phyloP scores from a whole-genome alignment of 2,888 invertebrate species.

The Chloroclystis v-ata region DNA sequence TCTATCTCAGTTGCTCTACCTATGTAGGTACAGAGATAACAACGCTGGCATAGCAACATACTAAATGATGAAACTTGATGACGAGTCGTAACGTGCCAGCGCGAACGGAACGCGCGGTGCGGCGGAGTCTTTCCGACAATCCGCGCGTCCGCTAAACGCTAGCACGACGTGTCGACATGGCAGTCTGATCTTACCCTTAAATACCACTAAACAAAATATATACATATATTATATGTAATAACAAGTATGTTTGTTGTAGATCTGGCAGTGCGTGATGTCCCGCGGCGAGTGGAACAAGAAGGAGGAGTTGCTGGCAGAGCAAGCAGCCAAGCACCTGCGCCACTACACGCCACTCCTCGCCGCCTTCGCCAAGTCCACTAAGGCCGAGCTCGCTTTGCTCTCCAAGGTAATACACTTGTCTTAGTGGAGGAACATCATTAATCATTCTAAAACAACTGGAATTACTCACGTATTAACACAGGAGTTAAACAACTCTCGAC shows the following conservation, averaged over 20 bases:
- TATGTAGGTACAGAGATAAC: too few species aligned
- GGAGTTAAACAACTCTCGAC: too few species aligned
- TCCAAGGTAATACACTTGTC: conserved; percentile 75
- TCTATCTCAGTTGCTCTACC: too few species aligned
- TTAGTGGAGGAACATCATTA: too few species aligned
- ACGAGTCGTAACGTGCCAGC: conserved; percentile 66
- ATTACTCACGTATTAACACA: too few species aligned
- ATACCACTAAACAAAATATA: not conserved
- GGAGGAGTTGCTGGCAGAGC: conserved; percentile 96
- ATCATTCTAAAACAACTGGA: too few species aligned
- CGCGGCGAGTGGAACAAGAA: conserved; percentile 99
- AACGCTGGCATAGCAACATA: too few species aligned
- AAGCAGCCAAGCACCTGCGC: conserved; percentile 93
- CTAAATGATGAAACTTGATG: conserved; percentile 74
- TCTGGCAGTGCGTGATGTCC: conserved; percentile 97
- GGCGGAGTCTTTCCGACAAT: conserved; percentile 54
- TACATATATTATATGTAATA: not conserved
- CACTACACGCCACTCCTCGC: conserved; percentile 91
- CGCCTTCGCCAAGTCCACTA: conserved; percentile 90
- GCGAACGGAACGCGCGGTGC: conserved; percentile 31
- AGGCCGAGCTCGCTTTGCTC: conserved; percentile 92
- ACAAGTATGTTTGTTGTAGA: conserved; percentile 63
- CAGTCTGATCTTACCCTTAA: conserved; percentile 50
- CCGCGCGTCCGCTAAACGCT: conserved; percentile 30
- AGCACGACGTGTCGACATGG: conserved; percentile 57